phyloP scores from a whole-genome alignment of 2,113 vertebrate genomes.

The Zingel zingel region DNA sequence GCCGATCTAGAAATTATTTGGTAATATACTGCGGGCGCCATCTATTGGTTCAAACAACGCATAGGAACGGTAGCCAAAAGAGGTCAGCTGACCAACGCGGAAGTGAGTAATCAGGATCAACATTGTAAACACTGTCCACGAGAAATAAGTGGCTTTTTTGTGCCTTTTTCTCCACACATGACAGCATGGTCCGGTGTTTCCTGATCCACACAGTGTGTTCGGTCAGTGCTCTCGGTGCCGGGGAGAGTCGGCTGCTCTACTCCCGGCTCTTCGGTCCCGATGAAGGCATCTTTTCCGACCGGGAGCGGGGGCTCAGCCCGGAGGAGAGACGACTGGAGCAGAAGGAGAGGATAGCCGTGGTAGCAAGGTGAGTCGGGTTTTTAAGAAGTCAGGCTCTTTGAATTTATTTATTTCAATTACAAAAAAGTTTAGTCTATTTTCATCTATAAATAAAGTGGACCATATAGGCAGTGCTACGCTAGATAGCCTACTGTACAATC shows the following conservation, averaged over 20 bases:
- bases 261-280: slow-evolving; percentile 81
- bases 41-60: slow-evolving; percentile 37
- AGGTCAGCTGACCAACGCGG: slow-evolving; percentile 74
- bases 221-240: slow-evolving; percentile 70
- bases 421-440: no score
- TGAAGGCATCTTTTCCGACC: slow-evolving; percentile 30
- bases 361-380: slow-evolving; percentile 73
- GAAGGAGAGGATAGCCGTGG: slow-evolving; percentile 72
- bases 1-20: no score
- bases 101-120: slow-evolving; percentile 34
- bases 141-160: fast-evolving
- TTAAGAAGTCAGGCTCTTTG: no score
- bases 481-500: no score
- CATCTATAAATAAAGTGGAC: no score
- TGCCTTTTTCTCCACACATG: fast-evolving
- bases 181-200: slow-evolving; percentile 82
- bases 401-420: no score
- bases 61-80: not conserved
- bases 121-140: not conserved
- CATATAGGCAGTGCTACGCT: no score
- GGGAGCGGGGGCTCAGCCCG: slow-evolving; percentile 31
- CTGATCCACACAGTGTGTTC: slow-evolving; percentile 83
- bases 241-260: slow-evolving; percentile 80
- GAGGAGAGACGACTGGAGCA: slow-evolving; percentile 74
- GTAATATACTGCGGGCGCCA: slow-evolving; percentile 18